Base-by-base conservation (phyloP, 2,113 vertebrate species). In the Meles meles region DNA sequence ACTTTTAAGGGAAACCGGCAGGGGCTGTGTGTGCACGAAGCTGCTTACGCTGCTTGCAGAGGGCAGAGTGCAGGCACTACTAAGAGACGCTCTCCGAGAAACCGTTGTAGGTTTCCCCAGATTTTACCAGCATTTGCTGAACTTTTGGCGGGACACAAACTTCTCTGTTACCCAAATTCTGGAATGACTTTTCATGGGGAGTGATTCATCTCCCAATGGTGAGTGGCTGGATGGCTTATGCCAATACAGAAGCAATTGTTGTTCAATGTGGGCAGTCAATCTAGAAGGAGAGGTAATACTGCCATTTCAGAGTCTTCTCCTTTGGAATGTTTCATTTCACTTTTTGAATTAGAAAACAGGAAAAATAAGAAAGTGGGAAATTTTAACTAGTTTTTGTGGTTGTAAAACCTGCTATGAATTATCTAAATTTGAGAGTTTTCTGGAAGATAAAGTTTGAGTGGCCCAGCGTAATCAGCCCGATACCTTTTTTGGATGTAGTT, bases 331-430 rank as follows among this genome's bases (percentile, higher is more conserved):
- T 69, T 95, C 93, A 74, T 83, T 98, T 98, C 97, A 98, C 98
- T 98, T 97, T 92, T 83, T 91, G 93, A 98, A 98, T 98, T 0
- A 57, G 97, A 98, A 98, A 98, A 98, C 97, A 98, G 49, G 98
- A 97, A 77, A 95, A 90, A 90, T 69, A 47, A 90, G 96, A 98
- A 98, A 98, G 95, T 98, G 92, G 88, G 98, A 98, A 95, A 98
- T 97, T 98, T 97, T 84, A 97, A 95, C 95, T 97, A 85, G 93
- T 98, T 98, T 93, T 97, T 98, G 81, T 97, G 97, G 98, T 98
- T 98, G 92, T 97, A 97, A 98, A 98, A 84, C 97, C 98, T 98
- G 97, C 97, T 98, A 71, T 92, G 92, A 98, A 98, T 98, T 94
- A 95, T 90, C 63, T 96, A 96, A 89, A 97, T 55, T 71, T 89